These are phyloP conservation scores for Petrocephalus schoutedeni DNA, from an alignment of 2,797 vertebrate genomes.

Conservation along the genomic window DNA sequence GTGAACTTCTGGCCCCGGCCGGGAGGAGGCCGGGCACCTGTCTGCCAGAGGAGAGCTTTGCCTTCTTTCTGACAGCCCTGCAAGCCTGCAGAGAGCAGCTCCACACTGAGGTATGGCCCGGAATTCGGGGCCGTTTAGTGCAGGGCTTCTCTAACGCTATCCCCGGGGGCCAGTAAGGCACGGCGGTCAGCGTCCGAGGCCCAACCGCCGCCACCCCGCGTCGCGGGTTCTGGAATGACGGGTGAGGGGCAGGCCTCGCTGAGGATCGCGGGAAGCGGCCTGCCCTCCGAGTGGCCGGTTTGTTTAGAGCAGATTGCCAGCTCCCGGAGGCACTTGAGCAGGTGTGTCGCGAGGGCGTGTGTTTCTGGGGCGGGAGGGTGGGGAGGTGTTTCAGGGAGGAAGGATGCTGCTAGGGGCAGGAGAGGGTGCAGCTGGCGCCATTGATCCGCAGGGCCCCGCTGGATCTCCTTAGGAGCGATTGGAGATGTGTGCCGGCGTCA, in stretches of 20 bases:
- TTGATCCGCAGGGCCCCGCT: conserved; percentile 31
- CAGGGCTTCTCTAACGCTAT: neutral
- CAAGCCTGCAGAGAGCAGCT: neutral
- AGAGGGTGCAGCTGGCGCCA: conserved; percentile 49
- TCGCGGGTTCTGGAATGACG: neutral
- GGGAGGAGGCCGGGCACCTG: neutral
- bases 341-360: conserved; percentile 2
- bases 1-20: neutral
- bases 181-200: neutral
- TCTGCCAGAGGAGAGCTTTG: neutral
- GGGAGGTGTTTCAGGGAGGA: conserved; percentile 13
- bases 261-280: neutral
- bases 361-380: neutral
- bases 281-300: conserved; percentile 12
- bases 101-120: neutral
- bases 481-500: neutral
- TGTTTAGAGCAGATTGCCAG: conserved; percentile 17
- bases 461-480: neutral
- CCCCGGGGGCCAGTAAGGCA: neutral
- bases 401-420: conserved; percentile 39
- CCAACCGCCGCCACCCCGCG: neutral
- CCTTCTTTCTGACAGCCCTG: neutral
- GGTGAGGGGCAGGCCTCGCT: neutral
- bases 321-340: conserved; percentile 11
- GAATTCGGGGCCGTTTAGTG: neutral